A percentile compares a stretch with the other conserved stretches of the same genome.
Evolutionary conservation across 1,140 invertebrate genomes (phyloP).

Genomic region (Chironomus striatipennis): DNA sequence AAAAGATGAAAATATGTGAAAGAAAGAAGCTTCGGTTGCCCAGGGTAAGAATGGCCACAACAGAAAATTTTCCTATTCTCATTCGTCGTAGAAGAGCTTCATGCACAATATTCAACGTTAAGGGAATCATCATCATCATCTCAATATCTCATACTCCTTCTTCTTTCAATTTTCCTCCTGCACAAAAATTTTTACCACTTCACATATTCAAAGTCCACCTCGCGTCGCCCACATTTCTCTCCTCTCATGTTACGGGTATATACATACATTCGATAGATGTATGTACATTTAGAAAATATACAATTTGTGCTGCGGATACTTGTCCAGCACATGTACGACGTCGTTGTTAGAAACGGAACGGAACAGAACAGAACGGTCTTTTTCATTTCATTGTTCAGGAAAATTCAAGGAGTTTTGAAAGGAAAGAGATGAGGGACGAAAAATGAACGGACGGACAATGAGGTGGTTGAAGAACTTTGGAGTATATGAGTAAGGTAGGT

Average conservation of each 20-base stretch:
- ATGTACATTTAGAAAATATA: not conserved
- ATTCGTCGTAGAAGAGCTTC: not conserved
- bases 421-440: not conserved
- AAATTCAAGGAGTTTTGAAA: slow-evolving; percentile 18
- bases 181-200: not conserved
- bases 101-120: not conserved
- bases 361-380: slow-evolving; percentile 4
- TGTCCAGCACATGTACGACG: slow-evolving; percentile 21
- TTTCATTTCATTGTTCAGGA: not conserved
- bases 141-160: not conserved
- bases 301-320: not conserved
- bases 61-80: not conserved
- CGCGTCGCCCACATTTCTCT: not conserved
- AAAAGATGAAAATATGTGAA: not conserved
- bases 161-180: not conserved
- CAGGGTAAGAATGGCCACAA: not conserved
- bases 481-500: not conserved
- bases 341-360: slow-evolving; percentile 16
- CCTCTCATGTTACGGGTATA: not conserved
- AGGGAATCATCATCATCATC: slow-evolving; percentile 5
- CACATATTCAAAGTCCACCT: not conserved
- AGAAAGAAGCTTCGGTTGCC: not conserved
- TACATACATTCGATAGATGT: not conserved
- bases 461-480: not conserved
- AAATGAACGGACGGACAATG: not conserved